Evolutionary conservation across 2,888 invertebrate species (phyloP), one percentile per base, ranked within the genome.

Genomic region (Ectemnius cavifrons): DNA sequence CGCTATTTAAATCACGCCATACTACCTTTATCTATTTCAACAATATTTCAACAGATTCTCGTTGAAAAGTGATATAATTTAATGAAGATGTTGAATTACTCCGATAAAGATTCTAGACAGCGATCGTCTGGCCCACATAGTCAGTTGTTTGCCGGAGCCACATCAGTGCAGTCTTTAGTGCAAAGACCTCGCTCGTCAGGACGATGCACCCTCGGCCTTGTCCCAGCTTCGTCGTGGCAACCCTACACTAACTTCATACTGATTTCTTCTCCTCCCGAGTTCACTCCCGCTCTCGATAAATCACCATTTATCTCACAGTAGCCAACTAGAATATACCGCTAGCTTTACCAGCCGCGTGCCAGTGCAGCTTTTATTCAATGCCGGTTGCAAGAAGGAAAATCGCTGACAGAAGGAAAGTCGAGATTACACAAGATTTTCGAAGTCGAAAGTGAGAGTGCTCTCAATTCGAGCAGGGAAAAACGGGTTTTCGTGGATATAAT

Each of bases 171-270:
- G 46, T 18, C 14, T 14, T 52, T 52, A 64, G 79, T 75, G 78
- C 80, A 81, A 87, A 86, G 88, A 88, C 88, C 88, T 85, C 85
- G 70, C 73, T 72, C 71, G 77, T 71, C 80, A 83, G 87, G 86
- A 85, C 87, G 86, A 87, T 87, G 87, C 87, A 88, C 88, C 87
- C 86, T 84, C 86, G 89, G 86, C 88, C 88, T 89, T 88, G 85
- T 85, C 88, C 87, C 85, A 85, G 86, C 87, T 86, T 76, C 70
- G 67, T 49, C 61, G 57, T 77, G 75, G 65, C 64, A 70, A 77
- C 63, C 72, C 74, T 70, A 45, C 70, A 4, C 20, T 52, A 13
- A 74, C 59, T 75, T 73, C 52, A 16, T 52, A 14, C 16, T 52
- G 8, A 16, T 52, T 52, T 52, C 52, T 70, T 47, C 70, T 16